Evolutionary conservation across 2,113 vertebrate species (phyloP), one percentile per base, ranked within the genome.

Genomic region (Nothobranchius furzeri): DNA sequence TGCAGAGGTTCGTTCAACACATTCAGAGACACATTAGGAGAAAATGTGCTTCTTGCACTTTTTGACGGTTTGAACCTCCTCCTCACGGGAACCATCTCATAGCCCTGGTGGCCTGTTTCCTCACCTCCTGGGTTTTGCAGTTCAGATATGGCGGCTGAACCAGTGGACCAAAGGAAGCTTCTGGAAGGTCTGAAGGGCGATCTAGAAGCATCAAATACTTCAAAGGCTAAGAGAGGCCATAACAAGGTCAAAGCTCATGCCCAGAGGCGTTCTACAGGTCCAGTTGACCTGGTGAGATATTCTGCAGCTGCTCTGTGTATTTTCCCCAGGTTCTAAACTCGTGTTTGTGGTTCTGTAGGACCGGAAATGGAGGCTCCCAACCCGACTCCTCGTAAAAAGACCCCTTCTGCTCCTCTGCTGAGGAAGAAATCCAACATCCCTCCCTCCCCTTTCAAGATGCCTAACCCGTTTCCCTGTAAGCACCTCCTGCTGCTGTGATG

Each of bases 201-300:
- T 35, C 90, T 99, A 98, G 56, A 98, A 98, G 52, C 94, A 20
- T 20, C 20, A 20, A 20, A 20, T 20, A 20, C 20, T 20, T 20
- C 20, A 20, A 20, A 20, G 20, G 20, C 20, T 20, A 20, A 20
- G 20, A 20, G 20, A 20, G 20, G 20, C 20, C 20, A 20, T 20
- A 20, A 20, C 20, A 20, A 20, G 20, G 20, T 95, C 13, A 98
- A 98, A 87, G 95, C 94, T 6, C 93, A 95, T 0, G 96, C 96
- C 0, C 96, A 98, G 83, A 97, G 97, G 61, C 95, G 96, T 65
- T 98, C 96, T 50, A 98, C 95, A 6, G 96, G 96, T 98, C 71
- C 60, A 24, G 11, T 2, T 15, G 0, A 1, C 8, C n/a, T 55
- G 0, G 52, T n/a, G 3, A 48, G 15, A 13, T 14, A 12, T 7